Conservation (phyloP, 2,888 invertebrate species). For the Callosobruchus maculatus region DNA sequence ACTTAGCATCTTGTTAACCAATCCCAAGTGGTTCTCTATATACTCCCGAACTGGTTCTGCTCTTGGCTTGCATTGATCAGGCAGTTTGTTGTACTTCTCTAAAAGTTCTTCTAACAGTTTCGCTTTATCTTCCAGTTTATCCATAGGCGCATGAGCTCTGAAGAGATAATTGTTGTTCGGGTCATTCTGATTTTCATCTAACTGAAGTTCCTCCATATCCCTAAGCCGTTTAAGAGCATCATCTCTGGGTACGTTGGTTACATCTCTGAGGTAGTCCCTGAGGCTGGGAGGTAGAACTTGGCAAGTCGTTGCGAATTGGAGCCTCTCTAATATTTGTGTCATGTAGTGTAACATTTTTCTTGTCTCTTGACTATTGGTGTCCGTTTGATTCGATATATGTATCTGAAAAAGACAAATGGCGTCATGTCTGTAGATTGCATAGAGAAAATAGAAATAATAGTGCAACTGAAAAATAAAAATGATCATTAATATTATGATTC, state of each 20-base stretch:
- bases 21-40: conserved; percentile 38
- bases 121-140: conserved; percentile 24
- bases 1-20: conserved; percentile 27
- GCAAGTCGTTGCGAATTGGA: conserved; percentile 27
- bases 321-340: conserved; percentile 22
- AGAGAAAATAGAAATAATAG: too few species aligned
- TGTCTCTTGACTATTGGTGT: conserved; percentile 13
- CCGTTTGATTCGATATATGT: neutral
- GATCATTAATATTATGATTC: too few species aligned
- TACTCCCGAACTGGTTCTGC: conserved; percentile 43
- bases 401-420: neutral
- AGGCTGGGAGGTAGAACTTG: conserved; percentile 23
- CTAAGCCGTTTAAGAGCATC: conserved; percentile 22
- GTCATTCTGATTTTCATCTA: conserved; percentile 24
- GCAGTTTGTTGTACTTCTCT: conserved; percentile 38
- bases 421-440: too few species aligned
- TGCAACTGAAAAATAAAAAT: too few species aligned
- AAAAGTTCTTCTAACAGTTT: conserved; percentile 34
- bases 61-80: conserved; percentile 35
- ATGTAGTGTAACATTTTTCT: conserved; percentile 21
- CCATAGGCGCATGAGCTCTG: conserved; percentile 19
- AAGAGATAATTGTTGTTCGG: conserved; percentile 29
- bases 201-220: conserved; percentile 29
- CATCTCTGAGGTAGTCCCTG: conserved; percentile 19
- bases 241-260: conserved; percentile 24